phyloP scores from a whole-genome alignment of 2,797 vertebrate genomes.

The Moxostoma hubbsi region DNA sequence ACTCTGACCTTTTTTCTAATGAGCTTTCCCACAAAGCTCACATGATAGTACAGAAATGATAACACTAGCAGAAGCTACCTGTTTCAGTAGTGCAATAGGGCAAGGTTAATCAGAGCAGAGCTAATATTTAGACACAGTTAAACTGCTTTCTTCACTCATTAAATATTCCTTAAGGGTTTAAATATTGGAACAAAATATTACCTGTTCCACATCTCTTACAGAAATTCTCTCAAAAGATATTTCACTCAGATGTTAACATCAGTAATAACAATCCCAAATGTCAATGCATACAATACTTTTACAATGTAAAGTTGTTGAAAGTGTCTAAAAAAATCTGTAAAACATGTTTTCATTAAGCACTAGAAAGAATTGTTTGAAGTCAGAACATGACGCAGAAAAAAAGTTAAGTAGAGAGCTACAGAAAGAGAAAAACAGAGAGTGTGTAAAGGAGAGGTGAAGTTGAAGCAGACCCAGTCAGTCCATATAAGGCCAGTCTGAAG shows the following conservation, averaged over 20 bases:
- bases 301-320: constrained; percentile 1
- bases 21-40: constrained; percentile 4
- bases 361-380: neutral
- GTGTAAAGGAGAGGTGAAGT: constrained; percentile 15
- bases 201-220: neutral
- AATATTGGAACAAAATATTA: neutral
- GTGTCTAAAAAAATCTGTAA: neutral
- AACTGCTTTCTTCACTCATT: too few species aligned
- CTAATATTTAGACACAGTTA: neutral
- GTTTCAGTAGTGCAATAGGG: neutral
- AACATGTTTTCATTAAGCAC: constrained; percentile 8
- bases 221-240: neutral
- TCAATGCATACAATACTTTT: neutral
- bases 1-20: constrained; percentile 37
- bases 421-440: constrained; percentile 12
- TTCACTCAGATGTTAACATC: neutral
- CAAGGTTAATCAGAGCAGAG: neutral
- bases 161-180: neutral
- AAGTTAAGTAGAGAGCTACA: constrained; percentile 3
- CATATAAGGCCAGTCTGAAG: constrained; percentile 62
- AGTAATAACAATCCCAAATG: neutral
- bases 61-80: neutral
- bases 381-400: neutral
- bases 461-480: constrained; percentile 53
- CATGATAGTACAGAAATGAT: neutral